phyloP scores from a whole-genome alignment of 2,113 vertebrate genomes.

The Numida meleagris region DNA sequence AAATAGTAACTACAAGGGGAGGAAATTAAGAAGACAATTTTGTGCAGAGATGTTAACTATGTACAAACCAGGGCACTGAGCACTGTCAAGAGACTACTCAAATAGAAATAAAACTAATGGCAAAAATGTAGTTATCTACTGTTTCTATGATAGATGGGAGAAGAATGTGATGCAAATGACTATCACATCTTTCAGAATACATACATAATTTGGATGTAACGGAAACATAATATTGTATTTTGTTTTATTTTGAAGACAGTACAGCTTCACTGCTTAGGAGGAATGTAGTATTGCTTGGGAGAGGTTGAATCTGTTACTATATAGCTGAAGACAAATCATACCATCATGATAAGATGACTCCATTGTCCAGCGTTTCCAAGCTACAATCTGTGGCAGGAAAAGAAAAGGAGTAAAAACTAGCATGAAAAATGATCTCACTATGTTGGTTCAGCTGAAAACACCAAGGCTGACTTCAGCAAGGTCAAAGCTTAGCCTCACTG shows the following conservation, averaged over 20 bases:
- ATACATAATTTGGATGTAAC: background rate
- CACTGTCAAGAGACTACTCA: background rate
- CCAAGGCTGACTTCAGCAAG: accelerated
- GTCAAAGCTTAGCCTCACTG: background rate
- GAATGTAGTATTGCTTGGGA: background rate
- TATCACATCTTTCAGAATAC: background rate
- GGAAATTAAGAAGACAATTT: background rate
- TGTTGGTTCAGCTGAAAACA: background rate
- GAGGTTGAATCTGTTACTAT: background rate
- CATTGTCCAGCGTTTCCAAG: background rate
- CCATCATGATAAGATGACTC: background rate
- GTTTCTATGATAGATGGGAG: background rate
- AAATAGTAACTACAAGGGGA: background rate
- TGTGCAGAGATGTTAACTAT: background rate
- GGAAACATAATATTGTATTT: accelerated
- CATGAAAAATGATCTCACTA: background rate
- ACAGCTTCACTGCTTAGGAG: accelerated
- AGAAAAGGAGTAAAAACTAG: background rate
- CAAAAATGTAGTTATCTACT: background rate
- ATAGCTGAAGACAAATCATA: background rate
- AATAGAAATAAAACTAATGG: background rate
- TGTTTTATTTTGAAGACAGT: background rate
- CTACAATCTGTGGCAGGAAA: background rate
- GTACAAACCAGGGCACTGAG: background rate
- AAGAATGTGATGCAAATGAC: background rate